A percentile compares a stretch with the other conserved stretches of the same genome.
These are phyloP conservation scores for Oreonectes daqikongensis DNA, from an alignment of 2,797 vertebrate species.

Conservation along the genomic window DNA sequence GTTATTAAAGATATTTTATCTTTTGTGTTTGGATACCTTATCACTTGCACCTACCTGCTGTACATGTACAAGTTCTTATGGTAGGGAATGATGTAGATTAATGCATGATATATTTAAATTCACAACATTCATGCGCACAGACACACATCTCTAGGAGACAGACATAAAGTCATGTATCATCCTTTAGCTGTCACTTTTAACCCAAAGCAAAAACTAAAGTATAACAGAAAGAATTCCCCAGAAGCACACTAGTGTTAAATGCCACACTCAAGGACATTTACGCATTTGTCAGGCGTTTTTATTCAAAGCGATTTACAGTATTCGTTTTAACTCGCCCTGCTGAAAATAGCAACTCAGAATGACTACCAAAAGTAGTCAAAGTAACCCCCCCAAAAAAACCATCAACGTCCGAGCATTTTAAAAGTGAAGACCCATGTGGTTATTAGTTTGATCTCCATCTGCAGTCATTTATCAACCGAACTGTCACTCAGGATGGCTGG, in stretches of 20 bases:
- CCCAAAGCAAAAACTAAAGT: background rate
- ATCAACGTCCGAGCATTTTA: background rate
- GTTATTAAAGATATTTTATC: too few relatives aligned
- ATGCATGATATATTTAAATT: too few relatives aligned
- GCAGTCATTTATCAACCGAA: conserved; percentile 24
- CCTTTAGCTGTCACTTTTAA: background rate
- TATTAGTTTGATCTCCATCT: conserved; percentile 30
- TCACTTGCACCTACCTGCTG: too few relatives aligned
- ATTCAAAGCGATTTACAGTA: background rate
- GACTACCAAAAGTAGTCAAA: too few relatives aligned
- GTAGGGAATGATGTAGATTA: background rate
- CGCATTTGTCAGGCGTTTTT: background rate
- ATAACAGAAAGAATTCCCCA: background rate
- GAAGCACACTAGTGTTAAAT: background rate
- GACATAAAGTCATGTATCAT: background rate
- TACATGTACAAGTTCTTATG: background rate
- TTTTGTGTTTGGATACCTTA: too few relatives aligned
- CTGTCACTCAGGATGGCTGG: conserved; percentile 10
- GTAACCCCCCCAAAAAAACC: too few relatives aligned
- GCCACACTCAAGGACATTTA: background rate
- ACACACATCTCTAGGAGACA: background rate
- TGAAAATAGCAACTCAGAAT: background rate
- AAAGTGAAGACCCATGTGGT: conserved; percentile 6
- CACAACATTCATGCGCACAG: background rate
- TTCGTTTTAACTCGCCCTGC: background rate